A percentile compares a stretch with the other conserved stretches of the same genome.
Conservation (phyloP, 2,888 invertebrate genomes). For the Zootermopsis nevadensis region DNA sequence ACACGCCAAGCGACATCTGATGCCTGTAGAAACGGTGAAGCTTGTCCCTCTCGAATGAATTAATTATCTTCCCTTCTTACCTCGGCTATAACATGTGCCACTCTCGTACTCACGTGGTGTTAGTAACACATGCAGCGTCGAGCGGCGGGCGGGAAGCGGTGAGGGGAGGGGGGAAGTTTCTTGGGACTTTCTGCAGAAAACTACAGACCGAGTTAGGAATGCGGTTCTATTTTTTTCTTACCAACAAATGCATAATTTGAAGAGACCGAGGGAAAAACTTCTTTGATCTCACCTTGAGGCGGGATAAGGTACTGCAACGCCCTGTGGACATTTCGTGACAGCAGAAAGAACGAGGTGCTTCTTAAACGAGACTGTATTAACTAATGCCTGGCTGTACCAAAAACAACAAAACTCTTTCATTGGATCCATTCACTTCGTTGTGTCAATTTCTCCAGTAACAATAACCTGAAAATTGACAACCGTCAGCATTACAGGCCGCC, state of each 20-base stretch:
- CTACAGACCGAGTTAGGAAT: background rate
- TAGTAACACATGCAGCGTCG: background rate
- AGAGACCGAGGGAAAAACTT: background rate
- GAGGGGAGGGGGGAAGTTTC: background rate
- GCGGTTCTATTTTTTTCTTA: background rate
- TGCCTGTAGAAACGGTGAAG: no score
- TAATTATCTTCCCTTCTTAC: background rate
- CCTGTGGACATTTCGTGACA: background rate
- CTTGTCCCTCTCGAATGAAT: background rate
- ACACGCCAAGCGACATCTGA: no score
- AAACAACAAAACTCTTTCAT: no score
- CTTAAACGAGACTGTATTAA: background rate
- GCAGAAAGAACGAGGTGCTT: background rate
- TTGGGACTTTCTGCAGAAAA: slow-evolving; percentile 8
- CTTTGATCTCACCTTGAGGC: background rate
- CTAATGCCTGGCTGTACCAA: background rate
- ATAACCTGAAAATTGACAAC: no score
- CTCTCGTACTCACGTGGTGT: background rate
- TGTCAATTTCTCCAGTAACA: no score
- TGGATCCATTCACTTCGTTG: no score
- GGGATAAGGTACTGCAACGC: background rate
- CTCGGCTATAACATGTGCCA: background rate
- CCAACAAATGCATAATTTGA: background rate
- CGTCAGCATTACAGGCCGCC: no score
- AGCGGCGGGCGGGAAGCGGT: background rate